Evolutionary conservation across 1,140 invertebrate species (phyloP), one percentile per base, ranked within the genome.

Genomic region (Anoplophora glabripennis): DNA sequence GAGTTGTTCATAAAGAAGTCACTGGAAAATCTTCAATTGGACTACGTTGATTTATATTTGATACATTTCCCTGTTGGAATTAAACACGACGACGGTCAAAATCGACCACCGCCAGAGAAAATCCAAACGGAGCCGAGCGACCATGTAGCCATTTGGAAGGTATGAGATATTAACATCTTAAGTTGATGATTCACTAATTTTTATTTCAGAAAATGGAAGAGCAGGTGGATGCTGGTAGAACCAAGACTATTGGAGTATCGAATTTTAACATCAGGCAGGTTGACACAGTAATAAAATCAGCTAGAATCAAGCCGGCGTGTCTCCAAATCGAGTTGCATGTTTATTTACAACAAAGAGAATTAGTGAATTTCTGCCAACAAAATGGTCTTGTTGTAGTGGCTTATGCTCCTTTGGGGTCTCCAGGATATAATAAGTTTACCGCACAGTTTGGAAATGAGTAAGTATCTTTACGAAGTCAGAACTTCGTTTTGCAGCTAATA

Each of bases 251-350:
- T 64, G 89, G 89, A 1, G 63, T 92, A 4, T 91, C 89, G 9
- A 92, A 92, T 67, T 92, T 90, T 64, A 90, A 87, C 67, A 77
- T 84, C 55, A 64, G 77, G n/a, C 89, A 90, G 77, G 81, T 90
- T 49, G 67, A 79, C 42, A 79, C 79, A 15, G 80, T 91, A 48
- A 77, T 85, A 41, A 80, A 86, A 48, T 81, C 78, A 57, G 80
- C 84, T 28, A 78, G 78, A 59, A 82, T 90, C 15, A 84, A 84
- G 63, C 88, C 88, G 1, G 84, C 84, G 55, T 88, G 85, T 70
- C 76, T 89, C 15, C 83, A 92, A 80, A 78, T 93, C 28, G 92
- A 94, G 70, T 77, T 90, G 34, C 90, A 95, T 72, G 84, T 87
- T 0, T 91, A 90, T 66, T 82, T 91, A 59, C 90, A 93, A 71